Base-by-base conservation (phyloP, 2,113 vertebrate species). In the Chionomys nivalis region DNA sequence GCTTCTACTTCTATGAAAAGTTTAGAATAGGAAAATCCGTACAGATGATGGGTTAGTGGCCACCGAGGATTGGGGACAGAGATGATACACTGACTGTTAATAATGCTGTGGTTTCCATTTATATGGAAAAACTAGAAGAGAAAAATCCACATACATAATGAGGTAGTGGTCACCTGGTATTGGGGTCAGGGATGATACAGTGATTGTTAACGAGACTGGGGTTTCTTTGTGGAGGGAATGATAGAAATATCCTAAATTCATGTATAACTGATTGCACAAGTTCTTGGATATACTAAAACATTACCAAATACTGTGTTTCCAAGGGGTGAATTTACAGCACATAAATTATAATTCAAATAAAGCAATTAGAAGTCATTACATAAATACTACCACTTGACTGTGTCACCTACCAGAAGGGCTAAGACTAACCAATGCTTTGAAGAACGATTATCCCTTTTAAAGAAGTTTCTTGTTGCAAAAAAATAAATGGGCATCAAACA, bases 161-260 rank as follows among this genome's bases (percentile, higher is more conserved):
- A 11, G 6, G 49, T 23, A 58, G 3, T 61, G n/a, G 9, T 42
- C 63, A 6, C 73, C 19, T 1, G 10, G 17, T n/a, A 7, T 19
- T 17, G 49, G 28, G 26, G 12, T 0, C 21, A 49, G 1, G 36
- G 21, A 83, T 82, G 72, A 26, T 61, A 39, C 36, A 26, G 36
- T 42, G 26, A 94, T 36, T 52, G 5, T 28, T 88, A n/a, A 61
- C 42, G 17, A 55, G 24, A 77, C 70, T 28, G 42, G 49, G 5
- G 19, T 58, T 77, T 61, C 83, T 83, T 68, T 39, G 0, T 14
- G 2, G 2, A 12, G 1, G 10, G 36, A 33, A 47, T 49, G 12
- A 73, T 61, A 36, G 23, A 83, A 89, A 16, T 91, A 19, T 68
- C 91, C 55, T 91, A 66, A 75, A 89, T 86, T 94, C 61, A 77